phyloP scores from a whole-genome alignment of 2,888 invertebrate genomes.

The Phragmatobia fuliginosa region DNA sequence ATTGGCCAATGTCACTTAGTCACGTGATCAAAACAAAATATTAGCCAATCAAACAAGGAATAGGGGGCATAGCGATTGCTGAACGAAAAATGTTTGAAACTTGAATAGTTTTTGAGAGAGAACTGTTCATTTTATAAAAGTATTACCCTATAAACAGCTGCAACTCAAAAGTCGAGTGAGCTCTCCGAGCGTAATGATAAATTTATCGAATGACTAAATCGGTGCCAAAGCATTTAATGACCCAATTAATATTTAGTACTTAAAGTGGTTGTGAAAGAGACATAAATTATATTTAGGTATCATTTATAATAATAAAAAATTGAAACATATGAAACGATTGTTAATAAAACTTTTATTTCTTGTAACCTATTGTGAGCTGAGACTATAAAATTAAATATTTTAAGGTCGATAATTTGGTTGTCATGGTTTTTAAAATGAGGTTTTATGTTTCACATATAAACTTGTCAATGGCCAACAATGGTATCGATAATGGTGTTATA shows the following conservation, averaged over 20 bases:
- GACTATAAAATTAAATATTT: constrained; percentile 2
- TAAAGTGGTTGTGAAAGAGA: neutral
- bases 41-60: too few species aligned
- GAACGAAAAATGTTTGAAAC: too few species aligned
- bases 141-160: too few species aligned
- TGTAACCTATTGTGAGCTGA: neutral
- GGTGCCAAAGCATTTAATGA: neutral
- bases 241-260: neutral
- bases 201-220: neutral
- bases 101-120: too few species aligned
- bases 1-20: too few species aligned
- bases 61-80: too few species aligned
- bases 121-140: too few species aligned
- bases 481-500: neutral
- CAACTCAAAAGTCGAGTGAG: neutral
- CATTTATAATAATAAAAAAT: neutral
- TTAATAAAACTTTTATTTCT: neutral
- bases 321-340: constrained; percentile 1
- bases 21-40: too few species aligned
- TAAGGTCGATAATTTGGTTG: neutral
- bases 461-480: constrained; percentile 8
- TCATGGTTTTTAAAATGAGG: constrained; percentile 1
- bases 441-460: constrained; percentile 6
- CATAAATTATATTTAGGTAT: neutral
- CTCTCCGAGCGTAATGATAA: too few species aligned